Evolutionary conservation across 2,888 invertebrate species (phyloP).

Genomic region (Melanargia galathea): DNA sequence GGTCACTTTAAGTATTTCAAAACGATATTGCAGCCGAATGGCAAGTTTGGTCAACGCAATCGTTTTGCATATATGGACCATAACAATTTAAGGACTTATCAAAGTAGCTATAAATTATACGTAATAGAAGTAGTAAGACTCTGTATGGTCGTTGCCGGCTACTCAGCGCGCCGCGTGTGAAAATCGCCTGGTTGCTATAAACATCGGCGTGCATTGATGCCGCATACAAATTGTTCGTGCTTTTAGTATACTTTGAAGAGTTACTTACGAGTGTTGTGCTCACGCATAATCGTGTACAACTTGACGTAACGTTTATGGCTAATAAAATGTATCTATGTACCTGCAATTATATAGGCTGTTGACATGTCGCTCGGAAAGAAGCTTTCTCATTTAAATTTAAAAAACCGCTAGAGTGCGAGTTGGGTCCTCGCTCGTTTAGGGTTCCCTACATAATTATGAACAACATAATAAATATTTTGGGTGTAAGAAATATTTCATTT

Average conservation of each 20-base stretch:
- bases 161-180: conserved; percentile 20
- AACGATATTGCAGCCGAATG: not conserved
- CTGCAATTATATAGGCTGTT: not conserved
- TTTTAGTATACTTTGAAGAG: conserved; percentile 33
- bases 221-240: conserved; percentile 67
- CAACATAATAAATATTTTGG: too few species aligned
- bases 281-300: conserved; percentile 26
- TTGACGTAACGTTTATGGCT: conserved; percentile 26
- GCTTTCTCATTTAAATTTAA: conserved; percentile 13
- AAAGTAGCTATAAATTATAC: conserved; percentile 14
- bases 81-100: conserved; percentile 14
- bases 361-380: not conserved
- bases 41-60: not conserved
- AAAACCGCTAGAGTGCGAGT: too few species aligned
- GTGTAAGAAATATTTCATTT: too few species aligned
- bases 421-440: too few species aligned
- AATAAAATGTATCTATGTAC: not conserved
- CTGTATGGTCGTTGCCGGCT: conserved; percentile 11
- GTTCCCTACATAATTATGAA: too few species aligned
- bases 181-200: conserved; percentile 54
- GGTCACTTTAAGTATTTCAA: too few species aligned
- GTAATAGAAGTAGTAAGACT: conserved; percentile 5
- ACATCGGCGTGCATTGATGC: conserved; percentile 57
- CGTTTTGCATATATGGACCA: conserved; percentile 2
- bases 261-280: conserved; percentile 35